phyloP scores from a whole-genome alignment of 2,888 invertebrate genomes.

The Eutolmus rufibarbis region DNA sequence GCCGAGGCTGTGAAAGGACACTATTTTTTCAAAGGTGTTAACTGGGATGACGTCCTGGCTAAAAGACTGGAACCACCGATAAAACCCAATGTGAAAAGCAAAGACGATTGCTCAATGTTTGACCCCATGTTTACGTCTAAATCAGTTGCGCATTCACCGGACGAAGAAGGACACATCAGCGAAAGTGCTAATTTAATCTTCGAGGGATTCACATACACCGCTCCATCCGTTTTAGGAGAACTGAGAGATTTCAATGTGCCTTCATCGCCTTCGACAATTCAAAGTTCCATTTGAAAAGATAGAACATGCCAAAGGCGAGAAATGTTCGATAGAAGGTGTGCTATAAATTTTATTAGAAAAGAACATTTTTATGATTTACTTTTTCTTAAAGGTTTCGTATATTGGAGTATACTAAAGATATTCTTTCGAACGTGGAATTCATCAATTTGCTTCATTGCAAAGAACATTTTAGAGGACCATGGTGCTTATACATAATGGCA shows the following conservation, averaged over 20 bases:
- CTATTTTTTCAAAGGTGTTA: slow-evolving; percentile 92
- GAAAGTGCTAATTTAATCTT: not conserved
- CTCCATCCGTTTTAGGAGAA: not conserved
- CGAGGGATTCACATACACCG: not conserved
- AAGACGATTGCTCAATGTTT: not conserved
- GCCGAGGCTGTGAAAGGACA: slow-evolving; percentile 90
- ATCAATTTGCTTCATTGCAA: not conserved
- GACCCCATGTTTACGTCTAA: not conserved
- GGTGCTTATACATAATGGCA: not conserved
- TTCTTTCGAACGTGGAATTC: not conserved
- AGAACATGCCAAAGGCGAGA: not conserved
- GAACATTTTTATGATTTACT: not conserved
- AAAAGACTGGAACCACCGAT: slow-evolving; percentile 94
- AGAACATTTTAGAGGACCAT: not conserved
- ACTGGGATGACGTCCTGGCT: slow-evolving; percentile 92
- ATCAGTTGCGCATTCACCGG: not conserved
- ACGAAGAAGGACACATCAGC: not conserved
- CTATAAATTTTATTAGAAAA: not conserved
- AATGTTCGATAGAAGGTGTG: not conserved
- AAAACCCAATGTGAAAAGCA: slow-evolving; percentile 85
- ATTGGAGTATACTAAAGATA: not conserved
- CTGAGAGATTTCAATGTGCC: not conserved
- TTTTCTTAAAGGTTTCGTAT: not conserved
- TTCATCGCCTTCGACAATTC: not conserved
- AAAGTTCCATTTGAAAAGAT: not conserved